Base-by-base conservation (phyloP, 2,797 vertebrate genomes). In the Phylloscopus collybita region DNA sequence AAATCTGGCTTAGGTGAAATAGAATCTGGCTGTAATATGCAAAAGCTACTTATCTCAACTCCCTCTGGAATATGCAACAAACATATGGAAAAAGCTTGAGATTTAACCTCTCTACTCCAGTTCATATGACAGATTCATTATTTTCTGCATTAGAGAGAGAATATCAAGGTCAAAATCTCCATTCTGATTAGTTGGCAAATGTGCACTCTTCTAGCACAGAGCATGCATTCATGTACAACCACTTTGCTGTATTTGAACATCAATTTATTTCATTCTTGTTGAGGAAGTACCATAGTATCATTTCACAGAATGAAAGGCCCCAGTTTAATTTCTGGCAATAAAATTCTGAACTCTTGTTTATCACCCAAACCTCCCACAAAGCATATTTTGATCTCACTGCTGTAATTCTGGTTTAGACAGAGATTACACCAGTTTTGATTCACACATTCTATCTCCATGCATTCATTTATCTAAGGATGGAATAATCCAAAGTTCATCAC, bases 21-120 rank as follows among this genome's bases (percentile, higher is more conserved):
- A 69, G 96, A 97, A 97, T 91, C 69, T 96, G 91, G 53, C 74
- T 97, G 80, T 90, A 96, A 97, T 92, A 96, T 62, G 50, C n/a
- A 80, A 95, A 96, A 95, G 54, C 78, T 80, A 74, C 90, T 97
- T 96, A 96, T 94, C 86, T n/a, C 61, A 87, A 71, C 11, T 96
- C 94, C 86, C 93, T 86, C 72, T 74, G 88, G 94, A 86, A 71
- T 74, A 85, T 4, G 65, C 84, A 92, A 88, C 84, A 90, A 97
- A 95, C 80, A 75, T 60, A 67, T 40, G 56, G 86, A 94, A 86
- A 38, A 86, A 93, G 42, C 74, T 74, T 90, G 78, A 51, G 82
- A 87, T 74, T 92, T 96, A 87, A 83, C 82, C 1, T 3, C 27
- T 85, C 82, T 89, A 34, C 36, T 80, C 74, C 50, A 59, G 80